Evolutionary conservation across 2,113 vertebrate genomes (phyloP), one percentile per base, ranked within the genome.

Genomic region (Neodontobutis hainanensis): DNA sequence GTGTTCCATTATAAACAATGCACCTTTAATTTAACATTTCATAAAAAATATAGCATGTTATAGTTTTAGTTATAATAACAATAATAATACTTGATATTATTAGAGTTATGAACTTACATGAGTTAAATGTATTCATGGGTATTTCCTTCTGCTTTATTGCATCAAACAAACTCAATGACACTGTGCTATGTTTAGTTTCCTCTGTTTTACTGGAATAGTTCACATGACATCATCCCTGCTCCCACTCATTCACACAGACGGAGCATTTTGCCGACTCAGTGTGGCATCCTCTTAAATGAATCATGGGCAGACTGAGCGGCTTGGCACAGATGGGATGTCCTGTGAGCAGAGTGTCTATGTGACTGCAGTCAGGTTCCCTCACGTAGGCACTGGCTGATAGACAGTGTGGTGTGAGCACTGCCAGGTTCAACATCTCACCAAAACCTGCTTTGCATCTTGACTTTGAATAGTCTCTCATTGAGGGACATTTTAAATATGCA

Each of bases 331-430:
- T 34, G 53, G 53, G 59, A 70, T 53, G 49, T 73, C 56, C 38
- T 68, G 69, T 79, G 61, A 70, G 15, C 61, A 77, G 44, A 32
- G 51, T 51, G 73, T 16, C 56, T 75, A 83, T 86, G 83, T 87
- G 85, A 84, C 87, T 83, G 48, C 68, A 53, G 68, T 73, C 87
- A 83, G 76, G 79, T 85, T 27, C 3, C 32, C 65, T 65, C 61
- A 40, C 60, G 68, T 52, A 43, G 49, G 42, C 56, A 43, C 1
- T 36, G 4, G 19, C 19, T 27, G 44, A 64, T 36, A 45, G 4
- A 8, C 43, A 14, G 9, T 46, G 47, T 47, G 53, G 51, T 67
- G 63, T 67, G 77, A 50, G 69, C 64, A 9, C 36, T 11, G 35
- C 4, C 68, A 8, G 1, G 1, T 65, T 62, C 40, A 19, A 12